A percentile compares a stretch with the other conserved stretches of the same genome.
phyloP scores from a whole-genome alignment of 2,888 invertebrate genomes.

The Thalpophila matura region DNA sequence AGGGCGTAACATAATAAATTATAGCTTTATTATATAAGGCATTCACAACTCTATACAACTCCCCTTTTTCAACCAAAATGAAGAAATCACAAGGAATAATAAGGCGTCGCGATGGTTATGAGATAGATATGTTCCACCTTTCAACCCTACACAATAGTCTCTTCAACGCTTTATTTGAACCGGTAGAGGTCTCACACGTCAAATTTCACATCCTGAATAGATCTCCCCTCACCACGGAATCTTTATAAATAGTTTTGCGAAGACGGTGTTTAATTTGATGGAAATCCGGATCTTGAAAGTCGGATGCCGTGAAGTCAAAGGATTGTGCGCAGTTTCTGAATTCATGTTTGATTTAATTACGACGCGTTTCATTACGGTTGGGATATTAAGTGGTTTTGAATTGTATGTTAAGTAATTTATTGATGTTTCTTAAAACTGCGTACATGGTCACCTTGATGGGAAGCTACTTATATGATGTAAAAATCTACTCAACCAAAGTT shows the following conservation, averaged over 20 bases:
- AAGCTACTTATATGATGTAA: not conserved
- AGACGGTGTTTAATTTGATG: constrained; percentile 88
- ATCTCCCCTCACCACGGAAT: constrained; percentile 80
- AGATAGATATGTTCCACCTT: constrained; percentile 80
- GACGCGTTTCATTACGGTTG: constrained; percentile 65
- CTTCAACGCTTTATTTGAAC: constrained; percentile 75
- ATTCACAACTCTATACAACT: constrained; percentile 66
- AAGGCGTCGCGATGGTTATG: constrained; percentile 78
- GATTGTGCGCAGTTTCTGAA: constrained; percentile 76
- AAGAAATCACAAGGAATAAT: constrained; percentile 83
- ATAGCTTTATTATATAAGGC: not conserved
- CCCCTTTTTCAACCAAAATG: constrained; percentile 67
- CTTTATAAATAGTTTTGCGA: constrained; percentile 89
- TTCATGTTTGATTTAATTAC: constrained; percentile 81
- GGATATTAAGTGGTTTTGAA: constrained; percentile 49
- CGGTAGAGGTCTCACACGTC: constrained; percentile 86
- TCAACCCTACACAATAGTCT: constrained; percentile 76
- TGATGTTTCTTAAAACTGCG: constrained; percentile 8
- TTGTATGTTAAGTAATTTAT: constrained; percentile 15
- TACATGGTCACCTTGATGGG: not conserved
- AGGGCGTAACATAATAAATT: not conserved
- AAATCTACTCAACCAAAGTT: not conserved
- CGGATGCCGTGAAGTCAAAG: constrained; percentile 83
- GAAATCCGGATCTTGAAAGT: constrained; percentile 80
- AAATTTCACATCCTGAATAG: constrained; percentile 90